Percentiles rank a stretch among this genome's conserved stretches.
phyloP scores from a whole-genome alignment of 1,140 invertebrate genomes.

The Adoxophyes honmai region DNA sequence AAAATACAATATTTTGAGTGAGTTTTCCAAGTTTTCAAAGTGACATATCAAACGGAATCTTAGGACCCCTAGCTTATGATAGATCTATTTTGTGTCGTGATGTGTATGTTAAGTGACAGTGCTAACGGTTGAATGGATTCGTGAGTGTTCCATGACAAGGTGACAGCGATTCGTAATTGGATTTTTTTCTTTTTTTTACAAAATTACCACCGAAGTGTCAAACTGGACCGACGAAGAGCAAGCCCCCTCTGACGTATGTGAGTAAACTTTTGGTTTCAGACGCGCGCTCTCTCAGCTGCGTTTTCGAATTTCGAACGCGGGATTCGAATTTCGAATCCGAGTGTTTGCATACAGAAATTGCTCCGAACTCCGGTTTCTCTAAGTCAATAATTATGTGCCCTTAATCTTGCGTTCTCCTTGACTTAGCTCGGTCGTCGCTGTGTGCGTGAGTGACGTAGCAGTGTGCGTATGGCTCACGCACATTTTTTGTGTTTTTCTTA shows the following conservation, averaged over 20 bases:
- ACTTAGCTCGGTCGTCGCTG: conserved; percentile 35
- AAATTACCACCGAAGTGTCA: conserved; percentile 75
- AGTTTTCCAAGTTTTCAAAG: conserved; percentile 44
- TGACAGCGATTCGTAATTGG: conserved; percentile 46
- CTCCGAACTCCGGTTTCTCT: conserved; percentile 23
- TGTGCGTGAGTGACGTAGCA: conserved; percentile 29
- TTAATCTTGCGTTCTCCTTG: conserved; percentile 59
- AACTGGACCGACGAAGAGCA: conserved; percentile 71
- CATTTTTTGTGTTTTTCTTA: conserved; percentile 72
- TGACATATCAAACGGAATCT: conserved; percentile 73
- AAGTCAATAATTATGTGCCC: conserved; percentile 36
- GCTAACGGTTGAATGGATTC: conserved; percentile 47
- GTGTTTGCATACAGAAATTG: conserved; percentile 15
- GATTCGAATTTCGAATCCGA: conserved; percentile 26
- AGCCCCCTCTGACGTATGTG: conserved; percentile 73
- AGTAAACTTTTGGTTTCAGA: conserved; percentile 35
- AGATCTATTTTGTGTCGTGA: conserved; percentile 52
- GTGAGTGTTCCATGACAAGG: conserved; percentile 52
- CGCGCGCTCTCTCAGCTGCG: not conserved
- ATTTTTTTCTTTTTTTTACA: conserved; percentile 63
- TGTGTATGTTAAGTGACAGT: conserved; percentile 61
- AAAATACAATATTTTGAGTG: conserved; percentile 59
- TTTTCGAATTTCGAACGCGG: conserved; percentile 2
- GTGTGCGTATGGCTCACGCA: conserved; percentile 66
- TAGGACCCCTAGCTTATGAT: conserved; percentile 68